Percentiles rank a stretch among this genome's conserved stretches.
These are phyloP conservation scores for Berghia stephanieae DNA, from an alignment of 1,140 invertebrate species.

Conservation along the genomic window DNA sequence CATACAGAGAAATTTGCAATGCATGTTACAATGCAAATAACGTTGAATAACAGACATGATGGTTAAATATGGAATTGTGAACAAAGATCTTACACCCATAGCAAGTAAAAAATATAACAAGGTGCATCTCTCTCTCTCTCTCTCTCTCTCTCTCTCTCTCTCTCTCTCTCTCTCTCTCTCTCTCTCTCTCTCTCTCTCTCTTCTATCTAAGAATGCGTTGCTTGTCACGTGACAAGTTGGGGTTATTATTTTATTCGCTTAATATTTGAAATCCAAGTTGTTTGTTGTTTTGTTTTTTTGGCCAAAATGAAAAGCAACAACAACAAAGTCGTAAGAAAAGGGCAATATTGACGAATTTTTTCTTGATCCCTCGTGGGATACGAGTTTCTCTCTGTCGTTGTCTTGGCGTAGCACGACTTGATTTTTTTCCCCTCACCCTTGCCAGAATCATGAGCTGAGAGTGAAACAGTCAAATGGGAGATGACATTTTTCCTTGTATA, in stretches of 20 bases:
- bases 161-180: constrained; percentile 13
- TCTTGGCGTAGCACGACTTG: neutral
- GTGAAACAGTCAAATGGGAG: too few species aligned
- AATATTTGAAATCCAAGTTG: neutral
- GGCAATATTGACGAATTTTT: neutral
- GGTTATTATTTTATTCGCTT: neutral
- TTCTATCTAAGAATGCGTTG: neutral
- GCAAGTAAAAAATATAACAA: too few species aligned
- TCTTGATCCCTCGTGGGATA: neutral
- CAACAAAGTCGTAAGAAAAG: neutral
- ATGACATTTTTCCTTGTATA: too few species aligned
- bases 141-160: constrained; percentile 14
- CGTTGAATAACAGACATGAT: too few species aligned
- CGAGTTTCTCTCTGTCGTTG: neutral
- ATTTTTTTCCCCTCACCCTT: too few species aligned
- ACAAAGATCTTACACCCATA: too few species aligned
- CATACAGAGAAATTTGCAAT: too few species aligned
- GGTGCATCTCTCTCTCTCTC: constrained; percentile 17
- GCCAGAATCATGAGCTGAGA: too few species aligned
- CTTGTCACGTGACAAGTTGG: neutral
- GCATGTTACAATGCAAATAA: too few species aligned
- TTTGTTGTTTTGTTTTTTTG: neutral
- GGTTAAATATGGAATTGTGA: too few species aligned
- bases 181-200: constrained; percentile 16
- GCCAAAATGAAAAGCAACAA: neutral